Evolutionary conservation across 2,113 vertebrate genomes (phyloP).

Genomic region (Epinephelus moara): DNA sequence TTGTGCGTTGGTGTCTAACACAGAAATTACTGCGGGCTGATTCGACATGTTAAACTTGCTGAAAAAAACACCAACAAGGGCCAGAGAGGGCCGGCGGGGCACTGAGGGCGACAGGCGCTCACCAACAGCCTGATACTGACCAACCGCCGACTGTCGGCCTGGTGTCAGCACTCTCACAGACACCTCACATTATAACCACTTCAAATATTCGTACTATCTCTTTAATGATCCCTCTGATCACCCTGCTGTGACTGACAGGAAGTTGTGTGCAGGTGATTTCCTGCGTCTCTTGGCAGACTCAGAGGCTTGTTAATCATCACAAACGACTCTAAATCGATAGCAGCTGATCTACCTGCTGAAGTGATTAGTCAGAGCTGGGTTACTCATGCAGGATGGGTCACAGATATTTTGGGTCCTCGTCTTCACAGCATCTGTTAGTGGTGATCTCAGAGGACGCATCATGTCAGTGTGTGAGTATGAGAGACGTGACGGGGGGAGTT

Average conservation of each 20-base stretch:
- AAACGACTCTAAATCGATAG: conserved; percentile 3
- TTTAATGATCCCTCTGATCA: background rate
- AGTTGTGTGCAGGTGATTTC: background rate
- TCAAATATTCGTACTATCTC: no score
- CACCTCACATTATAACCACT: no score
- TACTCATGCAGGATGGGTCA: conserved; percentile 10
- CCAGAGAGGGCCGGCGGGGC: no score
- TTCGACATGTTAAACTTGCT: no score
- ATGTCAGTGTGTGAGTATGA: background rate
- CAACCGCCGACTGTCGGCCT: no score
- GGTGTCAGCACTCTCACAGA: no score
- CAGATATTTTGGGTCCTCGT: background rate
- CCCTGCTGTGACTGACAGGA: background rate
- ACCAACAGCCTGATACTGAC: no score
- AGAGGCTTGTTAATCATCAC: conserved; percentile 2
- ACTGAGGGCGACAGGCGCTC: no score
- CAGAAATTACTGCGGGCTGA: no score
- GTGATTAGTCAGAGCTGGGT: conserved; percentile 31
- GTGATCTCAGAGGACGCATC: conserved; percentile 14
- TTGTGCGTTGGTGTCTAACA: no score
- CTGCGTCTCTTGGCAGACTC: background rate
- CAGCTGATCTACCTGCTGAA: background rate
- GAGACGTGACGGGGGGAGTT: no score
- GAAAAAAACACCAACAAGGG: no score
- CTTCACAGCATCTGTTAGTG: background rate